Evolutionary conservation across 2,113 vertebrate species (phyloP).

Genomic region (Zapornia atra): DNA sequence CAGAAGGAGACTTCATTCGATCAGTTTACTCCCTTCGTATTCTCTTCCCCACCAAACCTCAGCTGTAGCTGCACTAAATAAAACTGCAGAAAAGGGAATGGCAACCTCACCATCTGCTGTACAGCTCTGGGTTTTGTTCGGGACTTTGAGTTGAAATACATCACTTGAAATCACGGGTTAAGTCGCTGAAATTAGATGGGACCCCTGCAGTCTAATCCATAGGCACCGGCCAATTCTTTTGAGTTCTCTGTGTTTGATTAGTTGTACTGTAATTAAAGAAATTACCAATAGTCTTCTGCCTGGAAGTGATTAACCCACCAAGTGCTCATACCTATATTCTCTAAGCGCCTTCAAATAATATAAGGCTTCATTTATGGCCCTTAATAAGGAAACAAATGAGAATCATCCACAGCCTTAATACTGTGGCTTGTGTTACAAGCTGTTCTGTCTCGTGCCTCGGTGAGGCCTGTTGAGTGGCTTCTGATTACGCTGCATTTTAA

Average conservation of each 20-base stretch:
- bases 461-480: not conserved
- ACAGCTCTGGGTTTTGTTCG: constrained; percentile 76
- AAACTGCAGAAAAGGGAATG: constrained; percentile 38
- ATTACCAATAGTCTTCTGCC: constrained; percentile 66
- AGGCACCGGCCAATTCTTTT: constrained; percentile 73
- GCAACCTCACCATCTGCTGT: constrained; percentile 86
- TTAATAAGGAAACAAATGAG: constrained; percentile 61
- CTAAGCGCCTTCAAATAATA: constrained; percentile 36
- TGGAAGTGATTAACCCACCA: constrained; percentile 60
- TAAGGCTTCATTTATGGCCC: constrained; percentile 17
- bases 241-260: constrained; percentile 80
- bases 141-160: constrained; percentile 66
- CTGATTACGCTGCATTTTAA: constrained; percentile 43
- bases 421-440: constrained; percentile 8
- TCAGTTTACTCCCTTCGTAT: not conserved
- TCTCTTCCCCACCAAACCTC: constrained; percentile 9
- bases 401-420: not conserved
- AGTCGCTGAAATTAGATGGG: constrained; percentile 72
- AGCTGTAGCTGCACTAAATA: constrained; percentile 35
- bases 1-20: not conserved
- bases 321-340: constrained; percentile 46
- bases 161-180: constrained; percentile 68
- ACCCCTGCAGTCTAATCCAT: constrained; percentile 80
- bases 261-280: constrained; percentile 82
- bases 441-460: not conserved